Percentiles rank a stretch among this genome's conserved stretches.
These are phyloP conservation scores for Tetranychus urticae DNA, from an alignment of 1,140 invertebrate genomes.

Conservation along the genomic window DNA sequence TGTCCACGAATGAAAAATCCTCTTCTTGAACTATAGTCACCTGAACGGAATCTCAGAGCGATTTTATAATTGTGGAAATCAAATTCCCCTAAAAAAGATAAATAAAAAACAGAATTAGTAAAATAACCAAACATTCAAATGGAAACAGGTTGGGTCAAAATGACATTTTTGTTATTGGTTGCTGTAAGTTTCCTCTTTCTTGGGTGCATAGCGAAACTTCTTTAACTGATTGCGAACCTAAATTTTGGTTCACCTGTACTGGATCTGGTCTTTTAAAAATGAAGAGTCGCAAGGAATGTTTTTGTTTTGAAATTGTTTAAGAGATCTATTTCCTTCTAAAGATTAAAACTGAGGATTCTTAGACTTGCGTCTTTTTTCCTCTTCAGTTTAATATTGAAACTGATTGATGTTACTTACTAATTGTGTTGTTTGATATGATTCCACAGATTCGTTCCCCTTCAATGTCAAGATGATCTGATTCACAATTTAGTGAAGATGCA, in stretches of 20 bases:
- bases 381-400: neutral
- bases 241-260: no score
- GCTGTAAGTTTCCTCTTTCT: no score
- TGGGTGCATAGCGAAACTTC: no score
- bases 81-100: constrained; percentile 5
- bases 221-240: no score
- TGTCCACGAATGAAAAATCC: constrained; percentile 14
- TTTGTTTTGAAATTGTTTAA: no score
- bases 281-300: no score
- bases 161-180: no score
- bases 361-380: neutral
- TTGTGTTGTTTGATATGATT: constrained; percentile 1
- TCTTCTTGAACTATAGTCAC: constrained; percentile 7
- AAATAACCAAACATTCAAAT: neutral
- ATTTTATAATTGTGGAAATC: constrained; percentile 13
- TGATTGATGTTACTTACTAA: neutral
- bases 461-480: constrained; percentile 14
- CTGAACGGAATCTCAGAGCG: constrained; percentile 12
- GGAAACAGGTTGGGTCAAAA: neutral
- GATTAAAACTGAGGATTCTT: neutral
- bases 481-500: constrained; percentile 10
- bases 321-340: no score
- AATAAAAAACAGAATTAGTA: neutral
- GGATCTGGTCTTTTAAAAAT: no score
- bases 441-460: constrained; percentile 14